These are phyloP conservation scores for Marisa cornuarietis DNA, from an alignment of 1,140 invertebrate species.

Conservation along the genomic window DNA sequence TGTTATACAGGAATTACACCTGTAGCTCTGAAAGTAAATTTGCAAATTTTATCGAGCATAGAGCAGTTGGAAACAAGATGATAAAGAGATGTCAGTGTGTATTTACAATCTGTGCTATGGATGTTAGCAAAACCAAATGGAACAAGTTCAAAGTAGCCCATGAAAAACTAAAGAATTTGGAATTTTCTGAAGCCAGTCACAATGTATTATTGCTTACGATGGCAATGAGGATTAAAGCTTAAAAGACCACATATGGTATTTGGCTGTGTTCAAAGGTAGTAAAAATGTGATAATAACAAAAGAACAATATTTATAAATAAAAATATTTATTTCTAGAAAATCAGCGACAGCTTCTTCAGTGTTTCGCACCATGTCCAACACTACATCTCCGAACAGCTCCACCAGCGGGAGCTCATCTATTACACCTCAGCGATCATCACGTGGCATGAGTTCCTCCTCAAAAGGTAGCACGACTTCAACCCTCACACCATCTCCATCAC, in stretches of 20 bases:
- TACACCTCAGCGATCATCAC: constrained; percentile 54
- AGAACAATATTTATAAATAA: background rate
- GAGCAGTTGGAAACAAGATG: too few relatives aligned
- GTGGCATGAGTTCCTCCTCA: constrained; percentile 55
- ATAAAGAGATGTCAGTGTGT: too few relatives aligned
- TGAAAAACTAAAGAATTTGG: too few relatives aligned
- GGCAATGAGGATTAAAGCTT: too few relatives aligned
- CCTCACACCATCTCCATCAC: constrained; percentile 61
- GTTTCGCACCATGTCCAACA: constrained; percentile 55
- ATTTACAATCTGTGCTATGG: too few relatives aligned
- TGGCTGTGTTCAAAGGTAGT: background rate
- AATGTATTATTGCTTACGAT: too few relatives aligned
- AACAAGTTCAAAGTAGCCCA: too few relatives aligned
- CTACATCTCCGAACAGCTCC: constrained; percentile 63
- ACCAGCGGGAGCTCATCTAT: constrained; percentile 62
- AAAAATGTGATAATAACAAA: background rate
- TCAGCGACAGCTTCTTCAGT: constrained; percentile 43
- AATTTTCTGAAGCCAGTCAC: too few relatives aligned
- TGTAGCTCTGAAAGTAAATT: too few relatives aligned
- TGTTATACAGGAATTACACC: too few relatives aligned
- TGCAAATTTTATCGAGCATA: too few relatives aligned
- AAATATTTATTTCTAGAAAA: constrained; percentile 31
- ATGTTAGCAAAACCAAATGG: too few relatives aligned
- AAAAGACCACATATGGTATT: background rate
- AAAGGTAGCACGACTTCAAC: constrained; percentile 62